Evolutionary conservation across 2,888 invertebrate species (phyloP).

Genomic region (Unio delphinus): DNA sequence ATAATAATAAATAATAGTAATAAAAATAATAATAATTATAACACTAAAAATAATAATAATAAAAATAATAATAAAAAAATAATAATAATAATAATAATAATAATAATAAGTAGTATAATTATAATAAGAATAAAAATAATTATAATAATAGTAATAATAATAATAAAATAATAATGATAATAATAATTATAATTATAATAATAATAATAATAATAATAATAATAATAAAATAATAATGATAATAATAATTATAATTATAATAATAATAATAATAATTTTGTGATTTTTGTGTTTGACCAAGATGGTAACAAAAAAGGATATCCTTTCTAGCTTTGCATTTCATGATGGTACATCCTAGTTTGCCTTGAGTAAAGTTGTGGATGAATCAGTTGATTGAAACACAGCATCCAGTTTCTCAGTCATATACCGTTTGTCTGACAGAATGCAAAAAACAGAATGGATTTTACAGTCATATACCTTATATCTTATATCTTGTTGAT

Average conservation of each 20-base stretch:
- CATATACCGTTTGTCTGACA: too few relatives aligned
- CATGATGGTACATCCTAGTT: too few relatives aligned
- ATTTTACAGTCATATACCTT: too few relatives aligned
- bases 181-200: background rate
- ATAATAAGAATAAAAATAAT: too few relatives aligned
- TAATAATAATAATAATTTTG: background rate
- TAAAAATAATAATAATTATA: background rate
- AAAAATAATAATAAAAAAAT: background rate
- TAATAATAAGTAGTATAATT: background rate
- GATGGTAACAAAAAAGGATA: too few relatives aligned
- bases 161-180: background rate
- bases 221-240: background rate
- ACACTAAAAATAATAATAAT: background rate
- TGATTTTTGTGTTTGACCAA: too few relatives aligned
- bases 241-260: background rate
- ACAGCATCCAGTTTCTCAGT: too few relatives aligned
- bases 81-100: background rate
- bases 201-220: background rate
- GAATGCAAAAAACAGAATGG: too few relatives aligned
- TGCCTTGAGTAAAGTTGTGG: too few relatives aligned
- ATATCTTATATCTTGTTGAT: too few relatives aligned
- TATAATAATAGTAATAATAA: slow-evolving; percentile 2
- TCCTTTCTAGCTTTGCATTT: too few relatives aligned
- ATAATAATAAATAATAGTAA: background rate
- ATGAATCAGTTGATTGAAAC: too few relatives aligned